Evolutionary conservation across 2,888 invertebrate genomes (phyloP).

Genomic region (Petrolisthes manimaculis): DNA sequence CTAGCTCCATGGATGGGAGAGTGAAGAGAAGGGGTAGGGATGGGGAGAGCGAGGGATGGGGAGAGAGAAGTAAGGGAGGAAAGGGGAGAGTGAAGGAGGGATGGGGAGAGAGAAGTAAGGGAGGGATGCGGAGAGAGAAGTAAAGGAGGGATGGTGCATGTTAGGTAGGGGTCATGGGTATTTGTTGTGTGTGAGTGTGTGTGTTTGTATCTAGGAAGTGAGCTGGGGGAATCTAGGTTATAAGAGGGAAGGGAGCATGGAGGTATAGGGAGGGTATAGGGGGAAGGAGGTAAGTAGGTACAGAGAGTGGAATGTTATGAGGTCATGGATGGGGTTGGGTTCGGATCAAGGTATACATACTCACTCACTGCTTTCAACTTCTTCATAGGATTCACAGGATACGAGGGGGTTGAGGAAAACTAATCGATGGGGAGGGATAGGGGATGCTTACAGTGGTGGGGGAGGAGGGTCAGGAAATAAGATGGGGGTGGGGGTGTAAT

Average conservation of each 20-base stretch:
- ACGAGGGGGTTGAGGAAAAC: background rate
- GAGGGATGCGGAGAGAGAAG: background rate
- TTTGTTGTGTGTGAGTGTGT: no score
- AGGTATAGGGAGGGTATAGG: background rate
- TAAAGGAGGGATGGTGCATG: background rate
- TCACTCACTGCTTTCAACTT: no score
- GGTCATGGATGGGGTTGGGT: background rate
- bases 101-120: background rate
- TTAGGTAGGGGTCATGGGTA: background rate
- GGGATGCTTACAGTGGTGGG: background rate
- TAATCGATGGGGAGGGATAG: background rate
- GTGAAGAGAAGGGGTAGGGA: background rate
- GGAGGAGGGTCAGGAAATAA: background rate
- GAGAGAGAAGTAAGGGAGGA: background rate
- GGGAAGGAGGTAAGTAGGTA: background rate
- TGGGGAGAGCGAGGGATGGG: no score
- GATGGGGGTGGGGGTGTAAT: background rate
- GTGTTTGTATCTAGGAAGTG: no score
- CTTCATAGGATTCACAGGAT: no score
- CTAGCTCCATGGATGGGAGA: background rate
- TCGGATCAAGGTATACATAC: background rate
- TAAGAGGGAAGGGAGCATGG: background rate
- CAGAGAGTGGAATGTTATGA: background rate
- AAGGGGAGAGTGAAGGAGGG: background rate
- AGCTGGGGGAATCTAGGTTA: no score